Evolutionary conservation across 1,140 invertebrate species (phyloP).

Genomic region (Sarcophaga bullata): DNA sequence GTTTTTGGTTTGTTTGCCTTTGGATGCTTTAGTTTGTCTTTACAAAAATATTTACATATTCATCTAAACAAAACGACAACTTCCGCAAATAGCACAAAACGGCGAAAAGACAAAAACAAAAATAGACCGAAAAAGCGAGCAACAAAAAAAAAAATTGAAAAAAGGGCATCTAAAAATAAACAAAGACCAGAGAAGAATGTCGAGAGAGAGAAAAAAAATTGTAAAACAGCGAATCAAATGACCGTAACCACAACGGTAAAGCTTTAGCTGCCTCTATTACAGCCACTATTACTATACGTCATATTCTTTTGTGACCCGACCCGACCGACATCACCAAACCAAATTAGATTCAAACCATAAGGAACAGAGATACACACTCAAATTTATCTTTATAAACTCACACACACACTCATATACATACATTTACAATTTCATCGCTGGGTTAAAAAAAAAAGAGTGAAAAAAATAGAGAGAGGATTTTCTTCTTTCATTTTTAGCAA

Average conservation of each 20-base stretch:
- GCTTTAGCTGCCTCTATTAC: constrained; percentile 9
- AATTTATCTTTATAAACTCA: neutral
- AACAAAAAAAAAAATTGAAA: neutral
- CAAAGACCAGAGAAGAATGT: neutral
- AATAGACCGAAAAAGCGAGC: neutral
- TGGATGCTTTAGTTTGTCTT: neutral
- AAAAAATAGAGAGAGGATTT: no score
- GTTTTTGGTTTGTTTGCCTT: no score
- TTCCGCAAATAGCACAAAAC: constrained; percentile 32
- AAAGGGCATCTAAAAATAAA: constrained; percentile 28
- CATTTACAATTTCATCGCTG: neutral
- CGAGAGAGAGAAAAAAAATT: neutral
- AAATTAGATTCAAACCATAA: constrained; percentile 14
- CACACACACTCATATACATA: neutral
- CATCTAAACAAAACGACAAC: constrained; percentile 43
- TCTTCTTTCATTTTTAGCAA: neutral
- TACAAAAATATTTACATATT: constrained; percentile 43
- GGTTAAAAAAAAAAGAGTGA: no score
- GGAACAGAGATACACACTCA: neutral
- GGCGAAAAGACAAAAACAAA: constrained; percentile 26
- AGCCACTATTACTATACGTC: neutral
- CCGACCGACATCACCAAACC: constrained; percentile 2
- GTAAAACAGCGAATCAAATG: constrained; percentile 23
- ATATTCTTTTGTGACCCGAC: constrained; percentile 33
- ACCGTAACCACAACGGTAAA: constrained; percentile 34